These are phyloP conservation scores for Eurystomus glaucurus DNA, from an alignment of 2,797 vertebrate genomes.

Conservation along the genomic window DNA sequence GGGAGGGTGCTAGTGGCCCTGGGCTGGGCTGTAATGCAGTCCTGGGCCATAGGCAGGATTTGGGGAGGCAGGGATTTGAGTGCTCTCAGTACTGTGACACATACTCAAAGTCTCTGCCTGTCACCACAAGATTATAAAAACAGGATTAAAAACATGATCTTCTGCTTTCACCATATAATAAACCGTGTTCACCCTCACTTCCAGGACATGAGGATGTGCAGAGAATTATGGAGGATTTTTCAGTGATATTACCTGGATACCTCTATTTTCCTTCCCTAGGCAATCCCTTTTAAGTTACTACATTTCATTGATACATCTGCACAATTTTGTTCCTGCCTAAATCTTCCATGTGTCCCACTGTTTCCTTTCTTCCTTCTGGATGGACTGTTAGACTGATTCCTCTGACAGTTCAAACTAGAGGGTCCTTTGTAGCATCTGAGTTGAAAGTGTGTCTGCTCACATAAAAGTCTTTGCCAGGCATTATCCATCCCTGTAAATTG, in stretches of 20 bases:
- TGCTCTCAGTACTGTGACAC: accelerated
- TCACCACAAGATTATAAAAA: not conserved
- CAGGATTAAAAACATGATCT: not conserved
- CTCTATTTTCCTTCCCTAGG: not conserved
- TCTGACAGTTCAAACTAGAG: not conserved
- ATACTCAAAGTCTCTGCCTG: not conserved
- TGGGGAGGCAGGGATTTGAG: not conserved
- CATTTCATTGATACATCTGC: not conserved
- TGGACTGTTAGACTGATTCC: not conserved
- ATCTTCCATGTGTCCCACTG: not conserved
- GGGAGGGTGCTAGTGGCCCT: not conserved
- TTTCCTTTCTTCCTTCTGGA: not conserved
- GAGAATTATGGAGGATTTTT: not conserved
- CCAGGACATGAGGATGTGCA: not conserved
- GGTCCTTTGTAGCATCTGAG: not conserved
- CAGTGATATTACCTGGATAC: not conserved
- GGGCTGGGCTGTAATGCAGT: not conserved
- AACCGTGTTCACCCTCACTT: not conserved
- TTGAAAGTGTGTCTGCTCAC: not conserved
- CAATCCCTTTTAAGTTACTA: not conserved
- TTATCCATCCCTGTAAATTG: not conserved
- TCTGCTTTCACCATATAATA: not conserved
- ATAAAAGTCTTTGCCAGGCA: not conserved
- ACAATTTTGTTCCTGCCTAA: not conserved
- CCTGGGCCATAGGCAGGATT: not conserved